Conservation (phyloP, 2,888 invertebrate genomes). For the Microctonus aethiopoides region DNA sequence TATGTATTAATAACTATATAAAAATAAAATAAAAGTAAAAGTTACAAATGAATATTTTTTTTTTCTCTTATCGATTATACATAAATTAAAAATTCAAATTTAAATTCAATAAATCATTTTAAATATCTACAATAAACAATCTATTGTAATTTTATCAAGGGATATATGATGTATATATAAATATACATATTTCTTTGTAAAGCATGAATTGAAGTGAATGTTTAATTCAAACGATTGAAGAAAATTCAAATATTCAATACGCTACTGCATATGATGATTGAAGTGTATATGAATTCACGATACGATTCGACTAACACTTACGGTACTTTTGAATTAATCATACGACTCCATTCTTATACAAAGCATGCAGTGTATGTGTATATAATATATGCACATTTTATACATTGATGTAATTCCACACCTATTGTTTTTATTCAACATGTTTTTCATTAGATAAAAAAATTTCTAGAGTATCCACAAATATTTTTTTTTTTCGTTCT, state of each 20-base stretch:
- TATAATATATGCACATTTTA: background rate
- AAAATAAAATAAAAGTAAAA: background rate
- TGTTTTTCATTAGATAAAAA: background rate
- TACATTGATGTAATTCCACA: background rate
- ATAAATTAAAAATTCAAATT: too few relatives aligned
- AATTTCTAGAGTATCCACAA: background rate
- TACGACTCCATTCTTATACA: constrained; percentile 35
- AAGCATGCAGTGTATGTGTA: background rate
- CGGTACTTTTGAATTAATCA: constrained; percentile 45
- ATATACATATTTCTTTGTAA: background rate
- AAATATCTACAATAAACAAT: background rate
- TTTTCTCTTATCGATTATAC: too few relatives aligned
- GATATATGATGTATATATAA: background rate
- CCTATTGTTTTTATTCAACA: background rate
- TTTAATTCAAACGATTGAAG: constrained; percentile 27
- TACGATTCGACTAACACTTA: constrained; percentile 23
- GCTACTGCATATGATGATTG: constrained; percentile 38
- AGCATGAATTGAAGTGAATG: background rate
- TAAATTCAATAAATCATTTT: too few relatives aligned
- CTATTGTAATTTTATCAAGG: background rate
- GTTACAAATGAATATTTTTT: background rate
- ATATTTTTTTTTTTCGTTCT: background rate
- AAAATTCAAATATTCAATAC: constrained; percentile 45
- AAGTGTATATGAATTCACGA: background rate
- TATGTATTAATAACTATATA: background rate